Evolutionary conservation across 2,113 vertebrate species (phyloP).

Genomic region (Trinectes maculatus): DNA sequence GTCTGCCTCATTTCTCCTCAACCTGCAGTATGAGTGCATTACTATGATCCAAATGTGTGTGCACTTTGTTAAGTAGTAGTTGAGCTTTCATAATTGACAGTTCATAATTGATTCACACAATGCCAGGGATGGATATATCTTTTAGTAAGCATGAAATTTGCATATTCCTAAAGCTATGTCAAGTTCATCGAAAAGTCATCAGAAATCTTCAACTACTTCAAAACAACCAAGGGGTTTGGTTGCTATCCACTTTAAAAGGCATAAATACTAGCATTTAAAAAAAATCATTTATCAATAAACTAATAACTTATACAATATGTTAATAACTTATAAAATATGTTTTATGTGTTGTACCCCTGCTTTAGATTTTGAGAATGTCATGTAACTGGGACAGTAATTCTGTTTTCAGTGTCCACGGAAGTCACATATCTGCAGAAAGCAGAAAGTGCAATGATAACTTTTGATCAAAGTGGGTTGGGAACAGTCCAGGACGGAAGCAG

Average conservation of each 20-base stretch:
- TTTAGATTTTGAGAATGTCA: neutral
- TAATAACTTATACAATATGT: too few relatives aligned
- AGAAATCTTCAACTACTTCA: neutral
- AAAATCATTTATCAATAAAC: neutral
- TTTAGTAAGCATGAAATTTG: conserved; percentile 12
- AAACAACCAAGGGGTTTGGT: neutral
- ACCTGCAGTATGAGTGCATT: neutral
- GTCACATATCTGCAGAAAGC: conserved; percentile 26
- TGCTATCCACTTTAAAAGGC: neutral
- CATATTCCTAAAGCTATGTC: neutral
- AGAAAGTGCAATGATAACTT: conserved; percentile 43
- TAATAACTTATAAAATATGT: neutral
- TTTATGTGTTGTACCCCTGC: too few relatives aligned
- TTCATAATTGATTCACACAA: conserved; percentile 8
- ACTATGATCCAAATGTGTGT: conserved; percentile 33
- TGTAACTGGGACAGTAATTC: neutral
- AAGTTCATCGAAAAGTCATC: neutral
- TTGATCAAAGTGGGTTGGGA: conserved; percentile 47
- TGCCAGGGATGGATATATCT: too few relatives aligned
- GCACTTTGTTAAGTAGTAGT: conserved; percentile 19
- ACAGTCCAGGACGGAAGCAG: conserved; percentile 62
- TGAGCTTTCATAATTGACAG: conserved; percentile 23
- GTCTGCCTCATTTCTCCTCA: conserved; percentile 8
- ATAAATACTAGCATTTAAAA: neutral
- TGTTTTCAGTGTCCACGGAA: conserved; percentile 8